These are phyloP conservation scores for Epinephelus cyanopodus DNA, from an alignment of 2,113 vertebrate species.

Conservation along the genomic window DNA sequence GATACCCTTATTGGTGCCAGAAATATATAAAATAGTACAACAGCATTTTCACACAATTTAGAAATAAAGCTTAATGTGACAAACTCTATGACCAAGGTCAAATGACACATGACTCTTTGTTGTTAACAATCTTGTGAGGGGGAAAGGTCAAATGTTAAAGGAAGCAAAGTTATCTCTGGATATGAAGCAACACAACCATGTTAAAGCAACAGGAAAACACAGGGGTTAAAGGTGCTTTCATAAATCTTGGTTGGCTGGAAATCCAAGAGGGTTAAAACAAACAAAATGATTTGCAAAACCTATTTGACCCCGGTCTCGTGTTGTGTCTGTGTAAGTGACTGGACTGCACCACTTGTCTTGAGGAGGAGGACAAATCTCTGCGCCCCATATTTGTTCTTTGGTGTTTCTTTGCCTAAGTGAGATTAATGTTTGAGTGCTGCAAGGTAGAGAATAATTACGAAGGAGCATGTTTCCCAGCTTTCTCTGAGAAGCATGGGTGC, in stretches of 20 bases:
- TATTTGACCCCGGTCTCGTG: background rate
- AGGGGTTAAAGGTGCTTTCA: slow-evolving; percentile 23
- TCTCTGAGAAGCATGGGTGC: slow-evolving; percentile 21
- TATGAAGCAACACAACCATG: background rate
- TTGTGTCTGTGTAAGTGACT: background rate
- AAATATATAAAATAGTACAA: background rate
- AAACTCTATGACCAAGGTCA: background rate
- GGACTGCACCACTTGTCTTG: background rate
- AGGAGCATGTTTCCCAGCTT: slow-evolving; percentile 18
- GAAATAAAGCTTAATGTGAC: background rate
- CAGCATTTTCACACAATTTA: background rate
- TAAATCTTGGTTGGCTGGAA: background rate
- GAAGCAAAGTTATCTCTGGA: slow-evolving; percentile 24
- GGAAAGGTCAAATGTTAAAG: slow-evolving; percentile 21
- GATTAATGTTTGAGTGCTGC: slow-evolving; percentile 19
- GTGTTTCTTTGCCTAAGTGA: background rate
- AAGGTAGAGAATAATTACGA: slow-evolving; percentile 4
- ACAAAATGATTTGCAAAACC: slow-evolving; percentile 1
- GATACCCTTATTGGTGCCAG: background rate
- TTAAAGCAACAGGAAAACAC: slow-evolving; percentile 18
- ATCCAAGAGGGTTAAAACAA: slow-evolving; percentile 7
- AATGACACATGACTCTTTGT: background rate
- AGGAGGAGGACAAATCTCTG: background rate
- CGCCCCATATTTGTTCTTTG: background rate
- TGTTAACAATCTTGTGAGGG: slow-evolving; percentile 3